Base-by-base conservation (phyloP, 2,113 vertebrate genomes). In the Struthidea cinerea region DNA sequence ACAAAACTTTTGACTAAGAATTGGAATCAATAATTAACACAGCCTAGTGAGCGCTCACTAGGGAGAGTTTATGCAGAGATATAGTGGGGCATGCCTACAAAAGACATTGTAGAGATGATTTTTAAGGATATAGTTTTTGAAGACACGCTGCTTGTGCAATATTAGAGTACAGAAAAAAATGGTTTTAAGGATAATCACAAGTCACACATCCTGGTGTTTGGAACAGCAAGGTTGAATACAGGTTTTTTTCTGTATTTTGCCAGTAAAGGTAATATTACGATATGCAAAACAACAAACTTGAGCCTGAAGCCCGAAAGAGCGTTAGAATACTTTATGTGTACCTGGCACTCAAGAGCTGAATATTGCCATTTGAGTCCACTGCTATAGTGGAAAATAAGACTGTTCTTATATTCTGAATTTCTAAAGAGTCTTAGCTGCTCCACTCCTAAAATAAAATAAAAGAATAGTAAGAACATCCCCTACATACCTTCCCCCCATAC, bases 401-500 rank as follows among this genome's bases (percentile, higher is more conserved):
- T 23, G 5, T 12, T 81, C 24, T 44, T 57, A 41, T 83, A 52
- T 79, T 70, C 11, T 46, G 4, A 7, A 49, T 68, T 55, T 81
- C 27, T 77, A 37, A 68, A 79, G 35, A 44, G 24, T 52, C 26
- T 44, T 56, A n/a, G 3, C 57, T 80, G 3, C 11, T 42, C 10
- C 8, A 21, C 3, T 39, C 27, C 5, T 13, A 67, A 89, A 74
- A 75, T 32, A 26, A 60, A 52, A 20, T 20, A 3, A 44, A 74
- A n/a, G 3, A 28, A 16, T n/a, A 30, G 7, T 28, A 20, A 57
- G 30, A 39, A 52, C 18, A 28, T 8, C 3, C 8, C 8, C 12
- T 17, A 42, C 10, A n/a, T 5, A 20, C 24, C 4, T 23, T 23
- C 3, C 2, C 24, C 6, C 1, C 10, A 6, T 12, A 13, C 7